phyloP scores from a whole-genome alignment of 2,888 invertebrate genomes.

The Nomada ruficornis region DNA sequence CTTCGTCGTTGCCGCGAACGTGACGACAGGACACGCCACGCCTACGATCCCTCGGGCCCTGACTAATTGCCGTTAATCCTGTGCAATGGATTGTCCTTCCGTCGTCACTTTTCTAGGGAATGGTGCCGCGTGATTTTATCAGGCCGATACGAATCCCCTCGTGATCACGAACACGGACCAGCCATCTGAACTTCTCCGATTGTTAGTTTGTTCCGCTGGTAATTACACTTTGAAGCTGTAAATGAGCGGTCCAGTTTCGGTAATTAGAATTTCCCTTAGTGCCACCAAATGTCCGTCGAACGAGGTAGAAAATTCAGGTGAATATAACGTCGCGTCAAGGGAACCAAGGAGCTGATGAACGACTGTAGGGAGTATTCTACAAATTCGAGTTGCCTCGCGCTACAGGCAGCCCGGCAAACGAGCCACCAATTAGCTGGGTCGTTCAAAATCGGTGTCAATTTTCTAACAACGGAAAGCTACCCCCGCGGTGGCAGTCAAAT shows the following conservation, averaged over 20 bases:
- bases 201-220: slow-evolving; percentile 1
- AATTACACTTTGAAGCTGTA: neutral
- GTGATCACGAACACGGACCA: neutral
- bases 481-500: neutral
- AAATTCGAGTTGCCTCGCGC: slow-evolving; percentile 3
- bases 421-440: neutral
- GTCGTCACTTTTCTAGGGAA: slow-evolving; percentile 46
- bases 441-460: neutral
- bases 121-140: slow-evolving; percentile 14
- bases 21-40: slow-evolving; percentile 70
- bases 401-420: neutral
- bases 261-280: no score
- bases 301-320: neutral
- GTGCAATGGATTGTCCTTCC: slow-evolving; percentile 46
- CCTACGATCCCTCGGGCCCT: slow-evolving; percentile 62
- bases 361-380: neutral
- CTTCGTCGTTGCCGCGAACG: slow-evolving; percentile 43
- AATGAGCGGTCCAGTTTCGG: neutral
- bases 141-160: neutral
- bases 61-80: slow-evolving; percentile 75
- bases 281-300: no score
- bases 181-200: neutral
- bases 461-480: neutral
- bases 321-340: no score
- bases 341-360: no score